These are phyloP conservation scores for Torymus tubicola DNA, from an alignment of 2,888 invertebrate genomes.

Conservation along the genomic window DNA sequence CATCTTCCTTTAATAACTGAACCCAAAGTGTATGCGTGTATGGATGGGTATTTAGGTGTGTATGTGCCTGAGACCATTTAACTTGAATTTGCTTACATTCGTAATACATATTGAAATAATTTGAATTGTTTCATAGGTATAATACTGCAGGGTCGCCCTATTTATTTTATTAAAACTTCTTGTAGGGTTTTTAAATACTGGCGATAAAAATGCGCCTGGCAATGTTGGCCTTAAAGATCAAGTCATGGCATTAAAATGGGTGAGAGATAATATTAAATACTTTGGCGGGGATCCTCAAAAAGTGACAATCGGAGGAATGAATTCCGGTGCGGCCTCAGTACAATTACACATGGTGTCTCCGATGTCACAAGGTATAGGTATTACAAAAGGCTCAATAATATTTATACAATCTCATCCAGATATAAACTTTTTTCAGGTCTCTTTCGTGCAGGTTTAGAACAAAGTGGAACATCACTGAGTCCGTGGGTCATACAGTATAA, in stretches of 20 bases:
- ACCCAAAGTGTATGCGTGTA: no score
- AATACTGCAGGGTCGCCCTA: no score
- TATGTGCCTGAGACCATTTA: no score
- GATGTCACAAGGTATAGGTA: slow-evolving; percentile 69
- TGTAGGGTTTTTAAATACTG: slow-evolving; percentile 69
- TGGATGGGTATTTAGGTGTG: no score
- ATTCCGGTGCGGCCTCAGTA: slow-evolving; percentile 65
- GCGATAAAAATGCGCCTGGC: slow-evolving; percentile 68
- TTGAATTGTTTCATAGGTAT: no score
- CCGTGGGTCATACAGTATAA: slow-evolving; percentile 64
- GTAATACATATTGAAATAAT: no score
- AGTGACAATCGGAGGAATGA: slow-evolving; percentile 68
- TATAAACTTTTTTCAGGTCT: slow-evolving; percentile 62
- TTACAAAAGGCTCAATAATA: background rate
- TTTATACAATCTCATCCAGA: background rate
- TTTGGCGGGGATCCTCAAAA: slow-evolving; percentile 70
- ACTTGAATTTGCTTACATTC: no score
- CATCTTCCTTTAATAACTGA: no score
- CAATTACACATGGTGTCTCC: slow-evolving; percentile 71
- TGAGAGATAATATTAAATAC: slow-evolving; percentile 68
- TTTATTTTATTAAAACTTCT: no score
- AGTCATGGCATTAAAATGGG: slow-evolving; percentile 70
- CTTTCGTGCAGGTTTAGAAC: slow-evolving; percentile 66
- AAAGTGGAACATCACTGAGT: slow-evolving; percentile 66
- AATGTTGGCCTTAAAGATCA: slow-evolving; percentile 72